Base-by-base conservation (phyloP, 2,797 vertebrate genomes). In the Coregonus ussuriensis region DNA sequence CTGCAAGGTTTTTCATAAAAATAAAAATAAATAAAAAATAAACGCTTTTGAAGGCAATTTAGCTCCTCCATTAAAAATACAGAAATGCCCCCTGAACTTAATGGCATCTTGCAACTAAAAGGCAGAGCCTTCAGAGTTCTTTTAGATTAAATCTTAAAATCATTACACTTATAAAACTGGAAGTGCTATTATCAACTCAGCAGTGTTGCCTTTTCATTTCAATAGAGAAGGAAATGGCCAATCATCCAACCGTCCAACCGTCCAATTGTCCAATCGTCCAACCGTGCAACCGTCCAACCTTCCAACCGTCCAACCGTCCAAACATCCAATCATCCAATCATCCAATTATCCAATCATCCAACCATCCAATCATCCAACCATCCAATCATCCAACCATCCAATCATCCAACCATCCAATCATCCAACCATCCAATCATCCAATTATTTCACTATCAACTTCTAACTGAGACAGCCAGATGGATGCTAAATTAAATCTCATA, bases 21-120 rank as follows among this genome's bases (percentile, higher is more conserved):
- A 89, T 88, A 86, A 90, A 47, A 94, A 92, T 89, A 87, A 88
- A 89, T 88, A 86, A 90, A 47, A 94, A 93, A 90, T 83, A 33
- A 33, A 83, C 81, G 88, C 75, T 71, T 92, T 89, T 89, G 86
- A 93, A 91, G 90, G 90, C 94, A 93, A 92, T 93, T 94, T 93
- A 88, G 89, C 81, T 82, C 83, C 81, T 88, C 91, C 91, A 94
- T 95, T 94, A 94, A 93, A 94, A 92, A 92, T 88, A 91, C 90
- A 94, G 93, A 91, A 93, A 90, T 71, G 87, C 85, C 90, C 88
- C 41, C 86, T 76, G 86, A 92, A 89, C 83, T 83, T 91, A 94
- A 93, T 93, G 90, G 88, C 88, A 85, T 91, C 89, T 88, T 84
- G 74, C 79, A 87, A 89, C 79, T 81, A 88, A 80, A 93, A 87